phyloP scores from a whole-genome alignment of 2,113 vertebrate genomes.

The Aspidoscelis tigris region DNA sequence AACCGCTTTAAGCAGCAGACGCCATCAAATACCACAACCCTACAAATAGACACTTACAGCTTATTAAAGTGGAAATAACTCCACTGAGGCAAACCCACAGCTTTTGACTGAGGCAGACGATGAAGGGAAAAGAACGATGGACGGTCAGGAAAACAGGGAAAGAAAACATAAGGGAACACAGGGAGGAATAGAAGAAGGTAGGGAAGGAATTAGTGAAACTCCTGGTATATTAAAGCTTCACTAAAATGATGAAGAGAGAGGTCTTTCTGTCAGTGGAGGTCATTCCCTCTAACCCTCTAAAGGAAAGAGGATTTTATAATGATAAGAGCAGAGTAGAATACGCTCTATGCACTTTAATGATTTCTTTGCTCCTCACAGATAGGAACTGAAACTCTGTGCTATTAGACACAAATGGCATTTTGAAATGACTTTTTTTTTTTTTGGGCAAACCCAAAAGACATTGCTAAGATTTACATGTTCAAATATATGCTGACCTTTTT shows the following conservation, averaged over 20 bases:
- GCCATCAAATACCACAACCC: slow-evolving; percentile 32
- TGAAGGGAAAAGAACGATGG: slow-evolving; percentile 27
- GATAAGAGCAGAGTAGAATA: slow-evolving; percentile 72
- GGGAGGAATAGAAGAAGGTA: not conserved
- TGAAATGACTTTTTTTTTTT: slow-evolving; percentile 91
- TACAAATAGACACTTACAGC: slow-evolving; percentile 52
- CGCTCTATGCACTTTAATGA: slow-evolving; percentile 78
- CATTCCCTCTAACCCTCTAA: slow-evolving; percentile 56
- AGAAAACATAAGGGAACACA: not conserved
- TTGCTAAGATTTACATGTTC: slow-evolving; percentile 99
- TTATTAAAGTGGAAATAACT: slow-evolving; percentile 58
- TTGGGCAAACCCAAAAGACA: slow-evolving; percentile 92
- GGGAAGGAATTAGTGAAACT: not conserved
- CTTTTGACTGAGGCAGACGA: slow-evolving; percentile 18
- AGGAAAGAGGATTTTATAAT: slow-evolving; percentile 74
- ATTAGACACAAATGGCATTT: slow-evolving; percentile 96
- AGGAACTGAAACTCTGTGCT: slow-evolving; percentile 81
- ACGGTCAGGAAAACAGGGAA: slow-evolving; percentile 17
- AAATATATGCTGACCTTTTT: slow-evolving; percentile 99
- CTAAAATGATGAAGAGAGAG: slow-evolving; percentile 25
- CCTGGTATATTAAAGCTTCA: slow-evolving; percentile 8
- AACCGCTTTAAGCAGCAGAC: slow-evolving; percentile 53
- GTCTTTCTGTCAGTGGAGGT: slow-evolving; percentile 48
- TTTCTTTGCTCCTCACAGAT: slow-evolving; percentile 79
- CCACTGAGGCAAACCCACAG: slow-evolving; percentile 36